phyloP scores from a whole-genome alignment of 2,888 invertebrate species.

The Caradrina kadenii region DNA sequence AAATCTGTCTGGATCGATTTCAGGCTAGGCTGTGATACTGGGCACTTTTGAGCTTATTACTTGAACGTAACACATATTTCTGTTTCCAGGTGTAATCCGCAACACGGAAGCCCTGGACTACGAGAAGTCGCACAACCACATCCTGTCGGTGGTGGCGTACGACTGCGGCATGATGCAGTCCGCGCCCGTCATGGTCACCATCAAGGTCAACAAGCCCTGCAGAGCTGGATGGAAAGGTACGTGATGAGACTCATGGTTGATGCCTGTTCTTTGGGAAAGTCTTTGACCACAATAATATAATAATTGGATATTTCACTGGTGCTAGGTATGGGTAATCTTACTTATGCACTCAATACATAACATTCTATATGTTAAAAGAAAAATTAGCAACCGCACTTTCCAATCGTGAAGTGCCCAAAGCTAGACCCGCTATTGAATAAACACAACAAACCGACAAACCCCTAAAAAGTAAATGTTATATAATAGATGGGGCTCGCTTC shows the following conservation, averaged over 20 bases:
- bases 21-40: too few relatives aligned
- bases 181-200: conserved; percentile 98
- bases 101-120: conserved; percentile 98
- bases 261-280: neutral
- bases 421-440: conserved; percentile 29
- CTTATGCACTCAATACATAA: too few relatives aligned
- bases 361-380: too few relatives aligned
- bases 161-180: conserved; percentile 99
- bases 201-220: conserved; percentile 96
- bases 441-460: conserved; percentile 33
- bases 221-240: conserved; percentile 94
- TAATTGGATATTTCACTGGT: too few relatives aligned
- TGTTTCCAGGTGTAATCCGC: conserved; percentile 93
- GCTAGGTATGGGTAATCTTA: too few relatives aligned
- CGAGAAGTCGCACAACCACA: conserved; percentile 98
- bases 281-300: too few relatives aligned
- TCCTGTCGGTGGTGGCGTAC: conserved; percentile 98
- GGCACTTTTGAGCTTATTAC: too few relatives aligned
- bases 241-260: neutral
- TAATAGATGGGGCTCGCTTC: conserved; percentile 29
- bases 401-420: conserved; percentile 4
- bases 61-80: neutral
- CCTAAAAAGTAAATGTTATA: conserved; percentile 32
- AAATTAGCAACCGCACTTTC: too few relatives aligned
- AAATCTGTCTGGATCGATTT: too few relatives aligned